These are phyloP conservation scores for Aphelocoma californica DNA, from an alignment of 2,797 vertebrate species.

Conservation along the genomic window DNA sequence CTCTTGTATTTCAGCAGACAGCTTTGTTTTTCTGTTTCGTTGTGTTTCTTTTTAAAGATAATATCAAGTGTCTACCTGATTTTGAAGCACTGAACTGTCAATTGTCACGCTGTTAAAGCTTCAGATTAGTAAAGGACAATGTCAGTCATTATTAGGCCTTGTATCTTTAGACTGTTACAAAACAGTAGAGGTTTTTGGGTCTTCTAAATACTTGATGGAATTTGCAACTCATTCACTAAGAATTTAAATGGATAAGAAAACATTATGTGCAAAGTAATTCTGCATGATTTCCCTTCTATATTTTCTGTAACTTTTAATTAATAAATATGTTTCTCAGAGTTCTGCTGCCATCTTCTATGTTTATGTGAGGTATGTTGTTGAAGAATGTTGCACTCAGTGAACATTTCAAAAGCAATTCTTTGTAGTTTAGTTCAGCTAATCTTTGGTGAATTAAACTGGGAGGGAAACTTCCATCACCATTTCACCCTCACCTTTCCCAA, in stretches of 20 bases:
- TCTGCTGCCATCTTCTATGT: not conserved
- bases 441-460: not conserved
- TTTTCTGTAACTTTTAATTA: slow-evolving; percentile 18
- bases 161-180: not conserved
- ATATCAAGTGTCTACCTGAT: not conserved
- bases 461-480: not conserved
- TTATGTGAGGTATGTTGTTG: not conserved
- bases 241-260: not conserved
- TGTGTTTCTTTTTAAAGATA: not conserved
- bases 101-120: not conserved
- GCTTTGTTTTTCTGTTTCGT: not conserved
- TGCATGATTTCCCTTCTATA: not conserved
- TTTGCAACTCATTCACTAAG: not conserved
- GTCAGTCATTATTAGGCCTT: not conserved
- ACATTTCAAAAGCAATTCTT: not conserved
- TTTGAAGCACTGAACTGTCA: not conserved
- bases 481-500: not conserved
- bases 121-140: not conserved
- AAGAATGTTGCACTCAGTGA: not conserved
- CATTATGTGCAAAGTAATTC: not conserved
- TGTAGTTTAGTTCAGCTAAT: not conserved
- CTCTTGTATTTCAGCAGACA: not conserved
- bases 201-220: not conserved
- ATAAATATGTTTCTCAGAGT: slow-evolving; percentile 2
- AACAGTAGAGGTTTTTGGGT: not conserved